phyloP scores from a whole-genome alignment of 2,113 vertebrate genomes.

The Thryonomys swinderianus region DNA sequence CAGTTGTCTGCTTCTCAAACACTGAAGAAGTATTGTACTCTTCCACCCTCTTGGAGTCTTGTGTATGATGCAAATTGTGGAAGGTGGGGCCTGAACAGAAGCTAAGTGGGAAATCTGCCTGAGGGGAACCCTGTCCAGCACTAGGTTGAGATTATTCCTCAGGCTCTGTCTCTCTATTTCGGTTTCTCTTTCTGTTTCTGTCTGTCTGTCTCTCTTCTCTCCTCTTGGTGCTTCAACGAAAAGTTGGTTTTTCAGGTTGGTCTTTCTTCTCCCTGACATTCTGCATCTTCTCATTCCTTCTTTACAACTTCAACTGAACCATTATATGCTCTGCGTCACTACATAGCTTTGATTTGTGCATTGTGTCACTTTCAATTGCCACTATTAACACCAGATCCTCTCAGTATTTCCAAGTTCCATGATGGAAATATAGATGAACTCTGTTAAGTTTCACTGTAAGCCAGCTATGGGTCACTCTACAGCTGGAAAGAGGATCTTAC shows the following conservation, averaged over 20 bases:
- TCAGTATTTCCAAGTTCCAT: background rate
- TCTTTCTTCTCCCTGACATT: background rate
- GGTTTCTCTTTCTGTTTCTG: background rate
- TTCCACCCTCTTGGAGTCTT: background rate
- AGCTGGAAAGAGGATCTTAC: background rate
- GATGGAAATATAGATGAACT: background rate
- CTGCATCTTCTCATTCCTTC: background rate
- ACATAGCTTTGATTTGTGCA: background rate
- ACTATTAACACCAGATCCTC: background rate
- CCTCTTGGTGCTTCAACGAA: background rate
- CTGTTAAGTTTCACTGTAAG: background rate
- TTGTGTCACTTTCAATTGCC: background rate
- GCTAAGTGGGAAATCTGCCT: background rate
- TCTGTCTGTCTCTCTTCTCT: background rate
- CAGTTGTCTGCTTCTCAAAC: background rate
- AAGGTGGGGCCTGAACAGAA: background rate
- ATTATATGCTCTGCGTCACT: background rate
- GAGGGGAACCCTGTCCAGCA: background rate
- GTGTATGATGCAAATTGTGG: background rate
- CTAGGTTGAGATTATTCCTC: rapidly evolving
- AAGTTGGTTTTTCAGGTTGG: background rate
- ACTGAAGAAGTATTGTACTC: background rate
- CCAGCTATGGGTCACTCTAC: background rate
- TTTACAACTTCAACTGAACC: background rate
- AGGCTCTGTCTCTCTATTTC: background rate